These are phyloP conservation scores for Conomelus anceps DNA, from an alignment of 2,888 invertebrate species.

Conservation along the genomic window DNA sequence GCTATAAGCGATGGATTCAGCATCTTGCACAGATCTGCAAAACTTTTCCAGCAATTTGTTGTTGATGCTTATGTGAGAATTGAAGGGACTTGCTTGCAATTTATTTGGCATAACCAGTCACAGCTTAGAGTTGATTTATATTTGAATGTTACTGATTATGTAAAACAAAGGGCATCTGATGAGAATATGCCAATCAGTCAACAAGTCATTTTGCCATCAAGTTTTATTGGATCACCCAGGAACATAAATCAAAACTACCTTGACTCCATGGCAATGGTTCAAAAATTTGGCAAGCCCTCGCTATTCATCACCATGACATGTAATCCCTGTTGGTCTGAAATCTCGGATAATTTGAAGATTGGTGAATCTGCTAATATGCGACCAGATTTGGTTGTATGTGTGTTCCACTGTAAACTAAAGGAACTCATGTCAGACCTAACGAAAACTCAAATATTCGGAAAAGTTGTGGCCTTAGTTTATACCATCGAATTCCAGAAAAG, in stretches of 20 bases:
- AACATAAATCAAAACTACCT: not conserved
- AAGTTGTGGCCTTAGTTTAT: slow-evolving; percentile 1
- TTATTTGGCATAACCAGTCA: not conserved
- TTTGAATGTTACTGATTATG: not conserved
- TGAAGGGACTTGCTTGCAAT: not conserved
- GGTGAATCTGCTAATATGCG: not conserved
- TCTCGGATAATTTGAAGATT: too few relatives aligned
- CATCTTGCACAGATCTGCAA: not conserved
- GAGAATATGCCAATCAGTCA: too few relatives aligned
- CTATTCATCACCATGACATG: too few relatives aligned
- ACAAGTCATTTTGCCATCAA: not conserved
- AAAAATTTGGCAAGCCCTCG: not conserved
- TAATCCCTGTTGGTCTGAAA: too few relatives aligned
- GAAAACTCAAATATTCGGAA: not conserved
- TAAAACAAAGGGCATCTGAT: not conserved
- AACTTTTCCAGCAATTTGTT: not conserved
- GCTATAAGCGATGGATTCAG: too few relatives aligned
- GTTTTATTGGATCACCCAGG: not conserved
- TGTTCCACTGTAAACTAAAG: not conserved
- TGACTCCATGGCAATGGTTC: not conserved
- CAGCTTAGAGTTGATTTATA: not conserved
- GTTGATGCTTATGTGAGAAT: not conserved
- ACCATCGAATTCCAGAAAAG: slow-evolving; percentile 4
- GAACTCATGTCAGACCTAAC: not conserved
- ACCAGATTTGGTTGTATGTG: not conserved